Conservation (phyloP, 2,888 invertebrate species). For the Linnaemya tessellans region DNA sequence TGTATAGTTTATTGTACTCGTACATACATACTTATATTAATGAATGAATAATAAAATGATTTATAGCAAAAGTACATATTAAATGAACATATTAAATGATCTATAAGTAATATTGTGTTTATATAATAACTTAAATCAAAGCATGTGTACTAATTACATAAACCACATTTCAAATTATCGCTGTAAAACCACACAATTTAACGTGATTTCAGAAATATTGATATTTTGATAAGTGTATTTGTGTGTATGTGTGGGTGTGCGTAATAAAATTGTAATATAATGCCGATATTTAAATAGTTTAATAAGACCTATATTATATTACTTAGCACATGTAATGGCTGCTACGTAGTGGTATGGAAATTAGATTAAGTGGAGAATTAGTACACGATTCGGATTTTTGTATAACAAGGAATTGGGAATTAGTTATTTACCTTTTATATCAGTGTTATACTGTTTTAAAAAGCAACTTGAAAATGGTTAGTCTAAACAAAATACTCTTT, state of each 20-base stretch:
- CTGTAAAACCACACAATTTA: conserved; percentile 57
- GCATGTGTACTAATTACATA: conserved; percentile 59
- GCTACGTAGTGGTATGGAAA: too few relatives aligned
- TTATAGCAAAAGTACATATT: background rate
- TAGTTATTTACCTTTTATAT: too few relatives aligned
- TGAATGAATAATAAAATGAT: conserved; percentile 9
- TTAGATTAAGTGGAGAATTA: too few relatives aligned
- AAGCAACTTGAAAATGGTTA: too few relatives aligned
- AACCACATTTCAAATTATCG: conserved; percentile 63
- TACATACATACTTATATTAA: background rate
- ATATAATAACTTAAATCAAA: conserved; percentile 37
- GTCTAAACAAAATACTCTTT: too few relatives aligned
- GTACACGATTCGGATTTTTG: too few relatives aligned
- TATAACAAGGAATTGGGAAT: too few relatives aligned
- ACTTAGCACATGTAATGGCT: too few relatives aligned
- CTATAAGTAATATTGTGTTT: conserved; percentile 3
- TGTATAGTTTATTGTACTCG: background rate
- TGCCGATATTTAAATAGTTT: too few relatives aligned
- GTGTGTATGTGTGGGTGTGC: background rate
- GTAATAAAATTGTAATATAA: background rate
- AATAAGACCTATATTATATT: too few relatives aligned
- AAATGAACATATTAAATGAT: background rate
- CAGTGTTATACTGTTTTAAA: too few relatives aligned
- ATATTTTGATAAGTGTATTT: background rate
- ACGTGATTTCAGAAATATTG: conserved; percentile 46